Evolutionary conservation across 2,888 invertebrate species (phyloP).

Genomic region (Eudemis profundana): DNA sequence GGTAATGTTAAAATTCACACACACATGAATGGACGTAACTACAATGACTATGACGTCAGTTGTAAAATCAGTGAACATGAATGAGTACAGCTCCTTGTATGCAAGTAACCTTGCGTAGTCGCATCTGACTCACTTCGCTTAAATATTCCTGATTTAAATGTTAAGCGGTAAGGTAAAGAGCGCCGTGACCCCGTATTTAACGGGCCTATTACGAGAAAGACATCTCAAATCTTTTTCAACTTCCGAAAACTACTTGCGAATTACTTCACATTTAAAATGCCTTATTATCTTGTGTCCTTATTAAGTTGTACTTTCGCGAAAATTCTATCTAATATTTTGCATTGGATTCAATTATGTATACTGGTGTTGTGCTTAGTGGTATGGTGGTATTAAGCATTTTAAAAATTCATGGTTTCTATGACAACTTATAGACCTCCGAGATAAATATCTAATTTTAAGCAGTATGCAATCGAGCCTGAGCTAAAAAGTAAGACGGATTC

Average conservation of each 20-base stretch:
- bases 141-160: conserved; percentile 20
- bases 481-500: too few relatives aligned
- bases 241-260: not conserved
- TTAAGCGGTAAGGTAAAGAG: conserved; percentile 28
- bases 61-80: conserved; percentile 31
- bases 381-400: too few relatives aligned
- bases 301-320: too few relatives aligned
- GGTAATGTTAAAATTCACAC: conserved; percentile 34
- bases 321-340: too few relatives aligned
- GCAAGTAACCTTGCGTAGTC: conserved; percentile 21
- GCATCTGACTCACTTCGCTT: conserved; percentile 20
- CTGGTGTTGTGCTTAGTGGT: too few relatives aligned
- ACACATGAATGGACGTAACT: conserved; percentile 18
- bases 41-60: conserved; percentile 12
- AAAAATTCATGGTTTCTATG: too few relatives aligned
- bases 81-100: conserved; percentile 38
- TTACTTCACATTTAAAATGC: not conserved
- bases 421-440: too few relatives aligned
- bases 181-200: conserved; percentile 15
- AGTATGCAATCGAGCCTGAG: too few relatives aligned
- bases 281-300: too few relatives aligned
- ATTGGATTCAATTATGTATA: too few relatives aligned
- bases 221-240: not conserved
- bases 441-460: too few relatives aligned
- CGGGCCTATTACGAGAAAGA: not conserved